Percentiles rank a stretch among this genome's conserved stretches.
These are phyloP conservation scores for Ranitomeya variabilis DNA, from an alignment of 2,113 vertebrate genomes.

Conservation along the genomic window DNA sequence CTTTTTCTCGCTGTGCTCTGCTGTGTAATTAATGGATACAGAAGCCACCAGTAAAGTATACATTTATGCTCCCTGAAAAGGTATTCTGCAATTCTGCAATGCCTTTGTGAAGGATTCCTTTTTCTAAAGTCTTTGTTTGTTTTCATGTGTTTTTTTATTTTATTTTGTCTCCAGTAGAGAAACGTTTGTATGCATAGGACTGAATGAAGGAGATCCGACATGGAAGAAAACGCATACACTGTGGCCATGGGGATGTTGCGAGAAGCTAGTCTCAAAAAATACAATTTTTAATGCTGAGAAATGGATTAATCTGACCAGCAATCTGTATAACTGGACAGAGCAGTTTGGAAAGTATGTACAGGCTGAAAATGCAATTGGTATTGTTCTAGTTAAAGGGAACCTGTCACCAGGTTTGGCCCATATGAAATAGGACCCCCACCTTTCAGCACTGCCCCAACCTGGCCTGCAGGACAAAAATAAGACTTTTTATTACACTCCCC, in stretches of 20 bases:
- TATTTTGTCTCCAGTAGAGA: slow-evolving; percentile 76
- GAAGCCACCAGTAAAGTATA: background rate
- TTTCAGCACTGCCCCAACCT: too few species aligned
- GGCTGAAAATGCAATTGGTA: too few species aligned
- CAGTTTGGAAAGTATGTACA: slow-evolving; percentile 72
- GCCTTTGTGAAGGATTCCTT: background rate
- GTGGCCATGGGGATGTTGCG: slow-evolving; percentile 92
- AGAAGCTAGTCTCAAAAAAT: slow-evolving; percentile 80
- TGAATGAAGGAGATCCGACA: slow-evolving; percentile 87
- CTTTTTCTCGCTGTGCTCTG: background rate
- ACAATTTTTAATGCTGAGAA: slow-evolving; percentile 79
- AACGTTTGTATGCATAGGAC: slow-evolving; percentile 90
- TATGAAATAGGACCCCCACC: too few species aligned
- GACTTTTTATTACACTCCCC: too few species aligned
- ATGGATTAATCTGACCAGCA: slow-evolving; percentile 81
- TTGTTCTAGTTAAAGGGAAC: too few species aligned
- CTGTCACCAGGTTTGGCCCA: too few species aligned
- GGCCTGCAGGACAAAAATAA: too few species aligned
- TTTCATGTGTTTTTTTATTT: slow-evolving; percentile 21
- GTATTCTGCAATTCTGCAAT: background rate
- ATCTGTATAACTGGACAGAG: slow-evolving; percentile 93
- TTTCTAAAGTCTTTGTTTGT: background rate
- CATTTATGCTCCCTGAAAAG: background rate
- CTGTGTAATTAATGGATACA: background rate
- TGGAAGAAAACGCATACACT: slow-evolving; percentile 84